Conservation (phyloP, 2,888 invertebrate species). For the Catocala nupta region DNA sequence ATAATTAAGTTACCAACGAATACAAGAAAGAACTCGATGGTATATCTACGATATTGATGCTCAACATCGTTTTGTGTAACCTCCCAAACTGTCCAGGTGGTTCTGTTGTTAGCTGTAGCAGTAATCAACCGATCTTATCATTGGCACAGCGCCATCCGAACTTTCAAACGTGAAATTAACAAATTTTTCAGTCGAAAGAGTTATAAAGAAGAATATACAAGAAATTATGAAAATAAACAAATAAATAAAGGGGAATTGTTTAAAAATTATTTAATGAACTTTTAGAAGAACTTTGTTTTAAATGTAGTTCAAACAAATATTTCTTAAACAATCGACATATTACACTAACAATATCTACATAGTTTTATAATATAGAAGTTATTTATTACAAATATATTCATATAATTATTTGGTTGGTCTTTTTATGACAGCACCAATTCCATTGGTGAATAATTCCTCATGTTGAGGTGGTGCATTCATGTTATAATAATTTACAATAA, state of each 20-base stretch:
- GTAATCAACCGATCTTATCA: too few relatives aligned
- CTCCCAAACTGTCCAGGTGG: too few relatives aligned
- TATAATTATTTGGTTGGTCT: conserved; percentile 86
- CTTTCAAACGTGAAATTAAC: too few relatives aligned
- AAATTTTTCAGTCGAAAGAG: too few relatives aligned
- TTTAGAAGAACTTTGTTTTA: conserved; percentile 74
- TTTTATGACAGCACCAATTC: conserved; percentile 83
- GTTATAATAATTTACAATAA: conserved; percentile 83
- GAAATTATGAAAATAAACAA: conserved; percentile 7
- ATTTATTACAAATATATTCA: conserved; percentile 81
- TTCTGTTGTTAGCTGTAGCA: too few relatives aligned
- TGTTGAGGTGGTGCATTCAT: conserved; percentile 77
- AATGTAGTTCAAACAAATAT: conserved; percentile 82
- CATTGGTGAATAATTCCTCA: conserved; percentile 76
- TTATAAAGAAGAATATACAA: too few relatives aligned
- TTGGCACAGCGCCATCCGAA: too few relatives aligned
- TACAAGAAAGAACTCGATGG: too few relatives aligned
- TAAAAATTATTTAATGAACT: conserved; percentile 78
- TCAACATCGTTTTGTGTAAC: too few relatives aligned
- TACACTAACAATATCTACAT: conserved; percentile 85
- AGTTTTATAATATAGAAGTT: conserved; percentile 69
- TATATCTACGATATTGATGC: too few relatives aligned
- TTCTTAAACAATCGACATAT: conserved; percentile 81
- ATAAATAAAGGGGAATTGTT: conserved; percentile 44
- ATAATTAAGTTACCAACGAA: too few relatives aligned